These are phyloP conservation scores for Drosophila anomelani DNA, from an alignment of 2,888 invertebrate genomes.

Conservation along the genomic window DNA sequence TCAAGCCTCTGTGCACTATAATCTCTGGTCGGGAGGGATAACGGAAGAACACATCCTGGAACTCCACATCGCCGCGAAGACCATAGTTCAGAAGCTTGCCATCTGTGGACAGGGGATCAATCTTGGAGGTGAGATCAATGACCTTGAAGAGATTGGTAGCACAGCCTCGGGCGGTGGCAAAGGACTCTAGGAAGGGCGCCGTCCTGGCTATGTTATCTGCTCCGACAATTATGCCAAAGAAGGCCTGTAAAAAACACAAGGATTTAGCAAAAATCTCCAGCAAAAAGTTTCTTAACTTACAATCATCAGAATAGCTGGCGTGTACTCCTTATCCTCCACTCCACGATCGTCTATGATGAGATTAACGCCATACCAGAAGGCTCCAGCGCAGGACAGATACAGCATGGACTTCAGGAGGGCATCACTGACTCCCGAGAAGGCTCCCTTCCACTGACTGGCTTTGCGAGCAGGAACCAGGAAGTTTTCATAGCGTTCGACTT, in stretches of 20 bases:
- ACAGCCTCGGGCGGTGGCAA: conserved; percentile 90
- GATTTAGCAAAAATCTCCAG: fast-evolving
- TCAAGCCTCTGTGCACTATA: conserved; percentile 89
- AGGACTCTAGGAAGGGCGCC: conserved; percentile 91
- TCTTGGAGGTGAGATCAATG: conserved; percentile 89
- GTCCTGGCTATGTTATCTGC: conserved; percentile 92
- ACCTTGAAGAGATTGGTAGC: conserved; percentile 91
- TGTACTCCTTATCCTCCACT: conserved; percentile 87
- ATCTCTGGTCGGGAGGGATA: conserved; percentile 92
- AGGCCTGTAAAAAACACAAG: conserved; percentile 65
- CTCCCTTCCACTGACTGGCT: conserved; percentile 88
- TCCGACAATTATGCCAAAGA: conserved; percentile 92
- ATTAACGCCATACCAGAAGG: conserved; percentile 93
- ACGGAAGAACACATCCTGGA: conserved; percentile 89
- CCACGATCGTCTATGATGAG: conserved; percentile 89
- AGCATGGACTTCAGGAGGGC: conserved; percentile 90
- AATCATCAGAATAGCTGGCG: conserved; percentile 90
- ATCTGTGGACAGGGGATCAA: conserved; percentile 89
- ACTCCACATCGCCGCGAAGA: conserved; percentile 89
- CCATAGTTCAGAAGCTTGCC: conserved; percentile 87
- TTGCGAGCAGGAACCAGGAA: conserved; percentile 88
- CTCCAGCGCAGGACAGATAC: conserved; percentile 90
- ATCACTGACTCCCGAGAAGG: conserved; percentile 89
- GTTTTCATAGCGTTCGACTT: conserved; percentile 87
- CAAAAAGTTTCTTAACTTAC: conserved; percentile 84